Evolutionary conservation across 1,140 invertebrate species (phyloP), one percentile per base, ranked within the genome.

Genomic region (Drosophila baimaii): DNA sequence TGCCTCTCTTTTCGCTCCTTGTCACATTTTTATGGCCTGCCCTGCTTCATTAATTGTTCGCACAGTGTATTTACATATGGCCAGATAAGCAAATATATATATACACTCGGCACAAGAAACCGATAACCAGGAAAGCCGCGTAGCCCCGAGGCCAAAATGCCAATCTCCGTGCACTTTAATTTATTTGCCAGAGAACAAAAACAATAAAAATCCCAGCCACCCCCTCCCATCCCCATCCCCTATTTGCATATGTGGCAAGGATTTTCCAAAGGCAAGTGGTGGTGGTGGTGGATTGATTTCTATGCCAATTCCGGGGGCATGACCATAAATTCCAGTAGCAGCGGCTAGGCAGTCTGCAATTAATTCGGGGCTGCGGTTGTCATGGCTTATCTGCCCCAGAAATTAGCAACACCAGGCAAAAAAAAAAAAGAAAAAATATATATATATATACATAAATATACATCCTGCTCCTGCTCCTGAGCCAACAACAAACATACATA

Each of bases 251-350:
- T 66, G 39, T 39, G 51, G 51, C 51, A 3, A 43, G 55, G 43
- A 71, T 31, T 62, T 62, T 10, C 12, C n/a, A n/a, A n/a, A n/a
- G n/a, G n/a, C n/a, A n/a, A n/a, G n/a, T 5, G 43, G n/a, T 13
- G 56, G 43, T 21, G 41, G 68, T 46, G 43, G 61, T 35, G 31
- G 59, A 58, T 65, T 57, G 61, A 76, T 71, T 66, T 23, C 35
- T 41, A 49, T 43, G 19, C 12, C 39, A 35, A 49, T 41, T 29
- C 17, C 41, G 15, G 29, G 33, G 51, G 65, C 70, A 59, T 51
- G 77, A 65, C 74, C 81, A 88, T 83, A 89, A 88, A 88, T 88
- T 88, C 84, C 84, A 88, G 84, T 66, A 63, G 80, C 80, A 49
- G 47, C n/a, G 7, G 29, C 35, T 15, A 39, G n/a, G 35, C 19